phyloP scores from a whole-genome alignment of 2,797 vertebrate genomes.

The Nannoperca obscura region DNA sequence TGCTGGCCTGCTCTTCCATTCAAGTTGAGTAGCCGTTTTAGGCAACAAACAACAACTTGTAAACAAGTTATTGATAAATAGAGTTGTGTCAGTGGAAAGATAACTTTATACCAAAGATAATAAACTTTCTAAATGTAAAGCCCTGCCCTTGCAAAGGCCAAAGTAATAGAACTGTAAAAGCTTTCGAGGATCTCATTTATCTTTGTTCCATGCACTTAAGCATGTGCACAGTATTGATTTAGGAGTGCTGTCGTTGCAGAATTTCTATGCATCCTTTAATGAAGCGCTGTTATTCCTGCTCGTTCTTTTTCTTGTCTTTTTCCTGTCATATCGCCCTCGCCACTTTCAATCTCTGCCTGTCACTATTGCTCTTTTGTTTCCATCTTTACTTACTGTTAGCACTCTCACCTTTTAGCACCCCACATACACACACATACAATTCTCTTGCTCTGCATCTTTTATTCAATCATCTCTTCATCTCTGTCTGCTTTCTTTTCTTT shows the following conservation, averaged over 20 bases:
- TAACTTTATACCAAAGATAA: constrained; percentile 43
- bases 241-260: constrained; percentile 66
- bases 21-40: background rate
- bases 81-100: constrained; percentile 25
- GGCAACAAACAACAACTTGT: constrained; percentile 6
- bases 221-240: constrained; percentile 56
- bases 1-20: background rate
- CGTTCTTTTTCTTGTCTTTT: constrained; percentile 10
- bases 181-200: constrained; percentile 47
- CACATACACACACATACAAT: background rate
- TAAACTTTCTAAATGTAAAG: constrained; percentile 49
- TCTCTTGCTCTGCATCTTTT: background rate
- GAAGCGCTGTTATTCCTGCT: constrained; percentile 40
- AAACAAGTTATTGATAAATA: constrained; percentile 33
- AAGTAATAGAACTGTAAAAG: constrained; percentile 71
- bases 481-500: constrained; percentile 7
- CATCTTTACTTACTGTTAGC: constrained; percentile 6
- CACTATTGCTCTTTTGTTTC: constrained; percentile 23
- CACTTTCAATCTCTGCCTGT: constrained; percentile 32
- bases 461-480: constrained; percentile 15
- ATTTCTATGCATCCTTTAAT: constrained; percentile 59
- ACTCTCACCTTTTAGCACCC: background rate
- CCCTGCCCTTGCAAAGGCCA: constrained; percentile 15
- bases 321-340: background rate
- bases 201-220: constrained; percentile 59